phyloP scores from a whole-genome alignment of 2,797 vertebrate genomes.

The Pogonophryne albipinna region DNA sequence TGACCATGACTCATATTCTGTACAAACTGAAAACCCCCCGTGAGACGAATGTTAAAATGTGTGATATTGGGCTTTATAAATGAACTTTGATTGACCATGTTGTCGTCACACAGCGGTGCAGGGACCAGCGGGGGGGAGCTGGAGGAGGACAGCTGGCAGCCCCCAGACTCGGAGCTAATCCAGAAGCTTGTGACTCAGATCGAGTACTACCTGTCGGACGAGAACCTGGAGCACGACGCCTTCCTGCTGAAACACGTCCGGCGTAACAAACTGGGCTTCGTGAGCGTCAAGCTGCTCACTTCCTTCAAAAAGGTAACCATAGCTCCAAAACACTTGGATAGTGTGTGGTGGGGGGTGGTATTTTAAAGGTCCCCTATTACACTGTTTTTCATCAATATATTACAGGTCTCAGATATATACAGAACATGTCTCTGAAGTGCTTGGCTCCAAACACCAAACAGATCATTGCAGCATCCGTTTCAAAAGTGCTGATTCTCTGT shows the following conservation, averaged over 20 bases:
- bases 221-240: slow-evolving; percentile 97
- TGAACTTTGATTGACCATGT: slow-evolving; percentile 14
- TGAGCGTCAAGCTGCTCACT: slow-evolving; percentile 97
- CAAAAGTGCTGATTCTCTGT: no score
- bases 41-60: no score
- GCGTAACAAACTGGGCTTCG: slow-evolving; percentile 96
- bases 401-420: no score
- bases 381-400: no score
- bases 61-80: no score
- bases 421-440: no score
- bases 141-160: slow-evolving; percentile 94
- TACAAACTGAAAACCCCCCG: no score
- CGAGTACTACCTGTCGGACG: slow-evolving; percentile 97
- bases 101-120: slow-evolving; percentile 81
- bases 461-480: no score
- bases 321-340: background rate
- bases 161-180: slow-evolving; percentile 91
- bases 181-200: slow-evolving; percentile 94
- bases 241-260: slow-evolving; percentile 97
- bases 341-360: no score
- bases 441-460: no score
- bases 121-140: slow-evolving; percentile 92
- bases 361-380: no score
- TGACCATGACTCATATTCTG: no score
- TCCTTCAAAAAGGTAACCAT: slow-evolving; percentile 96